Percentiles rank a stretch among this genome's conserved stretches.
These are phyloP conservation scores for Pristionchus entomophagus DNA, from an alignment of 2,888 invertebrate genomes.

Conservation along the genomic window DNA sequence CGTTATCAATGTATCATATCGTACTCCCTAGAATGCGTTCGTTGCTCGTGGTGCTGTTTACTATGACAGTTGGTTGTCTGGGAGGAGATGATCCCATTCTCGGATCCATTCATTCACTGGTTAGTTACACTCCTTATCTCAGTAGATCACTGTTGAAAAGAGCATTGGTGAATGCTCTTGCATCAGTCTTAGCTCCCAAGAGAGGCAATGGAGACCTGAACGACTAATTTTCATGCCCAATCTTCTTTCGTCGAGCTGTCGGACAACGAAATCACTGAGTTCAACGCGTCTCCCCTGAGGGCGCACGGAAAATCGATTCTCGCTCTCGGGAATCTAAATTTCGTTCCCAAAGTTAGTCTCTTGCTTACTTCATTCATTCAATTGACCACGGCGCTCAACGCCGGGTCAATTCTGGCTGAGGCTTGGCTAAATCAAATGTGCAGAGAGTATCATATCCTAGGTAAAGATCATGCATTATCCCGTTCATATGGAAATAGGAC, in stretches of 20 bases:
- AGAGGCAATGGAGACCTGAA: too few relatives aligned
- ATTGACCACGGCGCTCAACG: too few relatives aligned
- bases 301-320: conserved; percentile 23
- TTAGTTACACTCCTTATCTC: not conserved
- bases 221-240: not conserved
- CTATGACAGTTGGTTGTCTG: not conserved
- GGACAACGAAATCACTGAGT: conserved; percentile 2
- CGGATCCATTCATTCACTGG: conserved; percentile 35
- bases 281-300: conserved; percentile 30
- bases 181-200: too few relatives aligned
- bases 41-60: not conserved
- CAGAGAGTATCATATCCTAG: too few relatives aligned
- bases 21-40: conserved; percentile 22
- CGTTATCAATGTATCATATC: not conserved
- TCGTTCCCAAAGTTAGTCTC: conserved; percentile 20
- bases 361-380: too few relatives aligned
- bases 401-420: too few relatives aligned
- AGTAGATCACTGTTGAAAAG: not conserved
- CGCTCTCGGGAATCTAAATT: not conserved
- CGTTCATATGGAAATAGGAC: too few relatives aligned
- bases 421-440: too few relatives aligned
- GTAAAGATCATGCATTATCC: too few relatives aligned
- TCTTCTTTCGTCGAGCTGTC: conserved; percentile 10
- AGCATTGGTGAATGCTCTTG: too few relatives aligned
- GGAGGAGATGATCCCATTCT: conserved; percentile 22